A percentile compares a stretch with the other conserved stretches of the same genome.
phyloP scores from a whole-genome alignment of 2,797 vertebrate species.

The Macropus fuliginosus region DNA sequence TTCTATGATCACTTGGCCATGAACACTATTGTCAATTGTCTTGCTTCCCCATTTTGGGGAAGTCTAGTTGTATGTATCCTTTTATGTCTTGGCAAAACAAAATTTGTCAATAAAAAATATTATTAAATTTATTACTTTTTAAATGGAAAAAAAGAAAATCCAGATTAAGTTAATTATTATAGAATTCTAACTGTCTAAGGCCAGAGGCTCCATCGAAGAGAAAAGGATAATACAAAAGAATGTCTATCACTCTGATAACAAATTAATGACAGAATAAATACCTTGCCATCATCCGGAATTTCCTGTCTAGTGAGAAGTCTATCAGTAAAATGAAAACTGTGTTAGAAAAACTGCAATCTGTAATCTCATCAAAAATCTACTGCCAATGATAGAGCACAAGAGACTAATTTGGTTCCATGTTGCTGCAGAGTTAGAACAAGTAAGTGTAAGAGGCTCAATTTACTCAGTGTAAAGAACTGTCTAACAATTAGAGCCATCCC shows the following conservation, averaged over 20 bases:
- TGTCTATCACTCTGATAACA: constrained; percentile 2
- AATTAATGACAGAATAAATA: not conserved
- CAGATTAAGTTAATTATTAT: not conserved
- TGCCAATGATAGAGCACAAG: not conserved
- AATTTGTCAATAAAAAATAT: not conserved
- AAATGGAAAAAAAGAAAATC: not conserved
- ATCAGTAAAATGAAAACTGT: not conserved
- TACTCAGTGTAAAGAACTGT: not conserved
- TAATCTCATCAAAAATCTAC: not conserved
- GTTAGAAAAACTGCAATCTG: not conserved
- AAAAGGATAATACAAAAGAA: not conserved
- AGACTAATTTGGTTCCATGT: not conserved
- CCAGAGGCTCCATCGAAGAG: not conserved
- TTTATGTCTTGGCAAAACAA: not conserved
- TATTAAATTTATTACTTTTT: not conserved
- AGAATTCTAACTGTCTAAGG: not conserved
- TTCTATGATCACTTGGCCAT: not conserved
- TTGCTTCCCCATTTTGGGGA: not conserved
- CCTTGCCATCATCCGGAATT: not conserved
- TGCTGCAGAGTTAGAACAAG: not conserved
- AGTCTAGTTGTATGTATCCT: not conserved
- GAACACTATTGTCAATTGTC: not conserved
- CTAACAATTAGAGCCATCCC: not conserved
- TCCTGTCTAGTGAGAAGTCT: not conserved
- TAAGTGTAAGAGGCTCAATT: not conserved